Evolutionary conservation across 2,888 invertebrate genomes (phyloP).

Genomic region (Stenotaenia linearis): DNA sequence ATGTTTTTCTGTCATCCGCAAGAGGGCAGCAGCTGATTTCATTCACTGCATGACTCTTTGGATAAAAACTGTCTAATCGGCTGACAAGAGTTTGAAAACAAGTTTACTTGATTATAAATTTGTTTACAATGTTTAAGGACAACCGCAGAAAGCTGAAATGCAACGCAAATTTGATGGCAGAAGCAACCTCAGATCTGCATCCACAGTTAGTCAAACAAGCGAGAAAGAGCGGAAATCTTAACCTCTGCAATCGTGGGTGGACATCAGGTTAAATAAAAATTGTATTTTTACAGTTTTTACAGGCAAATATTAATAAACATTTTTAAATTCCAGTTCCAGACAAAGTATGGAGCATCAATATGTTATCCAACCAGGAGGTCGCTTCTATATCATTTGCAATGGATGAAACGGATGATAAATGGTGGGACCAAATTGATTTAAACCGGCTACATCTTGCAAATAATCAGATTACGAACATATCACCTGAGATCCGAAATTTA

Average conservation of each 20-base stretch:
- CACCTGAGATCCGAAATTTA: conserved; percentile 44
- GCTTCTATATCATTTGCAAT: conserved; percentile 43
- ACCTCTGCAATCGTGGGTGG: conserved; percentile 68
- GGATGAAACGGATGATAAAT: conserved; percentile 52
- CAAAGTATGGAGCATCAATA: conserved; percentile 49
- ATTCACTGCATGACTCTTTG: no score
- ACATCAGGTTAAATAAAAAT: conserved; percentile 56
- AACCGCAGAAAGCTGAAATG: no score
- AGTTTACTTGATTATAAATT: no score
- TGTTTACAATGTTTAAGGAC: no score
- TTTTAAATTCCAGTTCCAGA: conserved; percentile 43
- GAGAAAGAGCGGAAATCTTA: conserved; percentile 71
- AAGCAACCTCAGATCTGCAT: conserved; percentile 58
- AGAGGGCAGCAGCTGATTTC: no score
- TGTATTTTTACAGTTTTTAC: neutral
- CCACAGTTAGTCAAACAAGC: conserved; percentile 69
- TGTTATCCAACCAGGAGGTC: conserved; percentile 48
- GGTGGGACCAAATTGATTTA: conserved; percentile 80
- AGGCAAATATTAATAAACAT: no score
- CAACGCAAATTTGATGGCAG: no score
- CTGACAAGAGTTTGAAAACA: no score
- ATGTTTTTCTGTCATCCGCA: no score
- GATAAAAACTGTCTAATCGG: no score
- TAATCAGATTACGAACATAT: conserved; percentile 42
- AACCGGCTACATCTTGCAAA: conserved; percentile 61